These are phyloP conservation scores for Chionis minor DNA, from an alignment of 2,113 vertebrate species.

Conservation along the genomic window DNA sequence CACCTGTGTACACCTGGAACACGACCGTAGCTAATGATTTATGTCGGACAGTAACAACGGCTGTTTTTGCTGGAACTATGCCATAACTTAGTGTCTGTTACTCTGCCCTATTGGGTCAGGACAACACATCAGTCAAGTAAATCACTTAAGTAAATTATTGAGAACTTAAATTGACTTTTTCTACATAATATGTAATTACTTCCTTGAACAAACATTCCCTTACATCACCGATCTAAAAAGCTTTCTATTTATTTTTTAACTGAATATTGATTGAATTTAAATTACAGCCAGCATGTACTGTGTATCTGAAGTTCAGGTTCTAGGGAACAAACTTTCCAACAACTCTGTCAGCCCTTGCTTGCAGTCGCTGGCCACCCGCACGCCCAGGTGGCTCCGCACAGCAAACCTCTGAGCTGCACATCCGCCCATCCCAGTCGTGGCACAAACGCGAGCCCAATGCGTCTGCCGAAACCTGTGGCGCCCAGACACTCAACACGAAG, in stretches of 20 bases:
- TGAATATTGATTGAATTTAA: slow-evolving; percentile 63
- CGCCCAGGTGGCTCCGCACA: not conserved
- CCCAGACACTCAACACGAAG: not conserved
- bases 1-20: slow-evolving; percentile 80
- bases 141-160: slow-evolving; percentile 68
- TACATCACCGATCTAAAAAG: slow-evolving; percentile 54
- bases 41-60: slow-evolving; percentile 63
- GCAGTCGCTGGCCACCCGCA: not conserved
- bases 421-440: not conserved
- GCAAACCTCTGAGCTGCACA: rapidly evolving
- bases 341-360: not conserved
- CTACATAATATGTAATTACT: slow-evolving; percentile 69
- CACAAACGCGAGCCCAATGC: rapidly evolving
- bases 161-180: slow-evolving; percentile 66
- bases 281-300: not conserved
- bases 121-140: slow-evolving; percentile 68
- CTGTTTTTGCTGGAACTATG: slow-evolving; percentile 77
- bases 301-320: slow-evolving; percentile 9
- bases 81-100: slow-evolving; percentile 76
- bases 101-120: slow-evolving; percentile 76
- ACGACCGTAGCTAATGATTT: slow-evolving; percentile 75
- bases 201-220: slow-evolving; percentile 68
- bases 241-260: slow-evolving; percentile 65
- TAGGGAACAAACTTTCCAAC: not conserved
- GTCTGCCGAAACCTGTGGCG: not conserved